Evolutionary conservation across 2,797 vertebrate species (phyloP), one percentile per base, ranked within the genome.

Genomic region (Peromyscus aztecus): DNA sequence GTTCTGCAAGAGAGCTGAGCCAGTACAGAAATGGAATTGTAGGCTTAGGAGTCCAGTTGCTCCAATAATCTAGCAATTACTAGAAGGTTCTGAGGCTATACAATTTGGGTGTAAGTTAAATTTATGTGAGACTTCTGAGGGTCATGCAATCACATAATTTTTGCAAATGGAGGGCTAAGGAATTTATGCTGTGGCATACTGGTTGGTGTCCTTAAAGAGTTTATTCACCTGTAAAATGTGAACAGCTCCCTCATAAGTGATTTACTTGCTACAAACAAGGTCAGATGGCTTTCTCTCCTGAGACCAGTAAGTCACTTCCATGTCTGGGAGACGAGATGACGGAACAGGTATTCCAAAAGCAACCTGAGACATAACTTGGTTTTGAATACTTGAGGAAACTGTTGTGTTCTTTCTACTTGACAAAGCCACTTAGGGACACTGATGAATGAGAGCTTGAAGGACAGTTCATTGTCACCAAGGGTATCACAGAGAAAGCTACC

Each of bases 151-250:
- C 76, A 76, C 4, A 6, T 43, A 84, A 91, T 52, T 90, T 96
- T 40, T 91, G 43, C 83, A 88, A 94, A 93, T 71, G 40, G 90
- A 69, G 21, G 57, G 49, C 90, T 63, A 55, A 81, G 49, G 55
- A 76, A 85, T 92, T 93, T 78, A 94, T 6, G 16, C 91, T 52
- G 65, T 4, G 40, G 37, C n/a, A 80, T 0, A 0, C 34, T 82
- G 83, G 71, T 2, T 46, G 27, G 40, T 92, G 81, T 63, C 67
- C 61, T 86, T 91, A 92, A n/a, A 91, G 34, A 75, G 43, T 91
- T 89, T 82, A 76, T 67, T 95, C 91, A 96, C 77, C 77, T 96
- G 78, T 80, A 93, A 89, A 88, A 80, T 61, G 52, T 83, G 77
- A 95, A 73, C 4, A 67, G 40, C 81, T 88, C 65, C 81, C 63